These are phyloP conservation scores for Microcebus lehilahytsara DNA, from an alignment of 2,113 vertebrate genomes.

Conservation along the genomic window DNA sequence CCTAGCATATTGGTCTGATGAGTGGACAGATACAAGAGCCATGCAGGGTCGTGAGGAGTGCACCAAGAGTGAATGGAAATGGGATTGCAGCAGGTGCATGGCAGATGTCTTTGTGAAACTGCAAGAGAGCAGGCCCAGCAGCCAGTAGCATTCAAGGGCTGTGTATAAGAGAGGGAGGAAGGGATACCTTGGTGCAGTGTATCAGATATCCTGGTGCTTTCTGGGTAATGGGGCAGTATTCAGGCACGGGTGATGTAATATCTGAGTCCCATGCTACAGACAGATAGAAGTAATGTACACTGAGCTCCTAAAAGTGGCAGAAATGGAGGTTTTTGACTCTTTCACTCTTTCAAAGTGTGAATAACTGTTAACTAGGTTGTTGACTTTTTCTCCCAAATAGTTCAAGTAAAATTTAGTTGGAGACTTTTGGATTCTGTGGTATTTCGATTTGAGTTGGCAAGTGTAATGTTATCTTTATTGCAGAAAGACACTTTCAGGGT, in stretches of 20 bases:
- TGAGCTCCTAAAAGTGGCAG: constrained; percentile 10
- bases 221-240: constrained; percentile 61
- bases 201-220: constrained; percentile 61
- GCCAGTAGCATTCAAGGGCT: neutral
- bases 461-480: constrained; percentile 20
- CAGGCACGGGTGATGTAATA: constrained; percentile 52
- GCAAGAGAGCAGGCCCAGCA: neutral
- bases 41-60: neutral
- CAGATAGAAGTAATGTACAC: constrained; percentile 19
- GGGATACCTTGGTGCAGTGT: constrained; percentile 38
- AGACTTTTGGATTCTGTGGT: constrained; percentile 37
- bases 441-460: constrained; percentile 34
- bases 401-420: constrained; percentile 41
- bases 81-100: constrained; percentile 33
- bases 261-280: constrained; percentile 41
- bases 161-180: neutral
- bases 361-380: neutral
- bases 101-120: constrained; percentile 49
- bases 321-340: constrained; percentile 7
- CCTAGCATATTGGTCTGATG: neutral
- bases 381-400: neutral
- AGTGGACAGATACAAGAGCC: neutral
- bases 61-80: neutral
- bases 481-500: neutral
- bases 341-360: neutral